Base-by-base conservation (phyloP, 2,797 vertebrate species). In the Macroramphosus scolopax region DNA sequence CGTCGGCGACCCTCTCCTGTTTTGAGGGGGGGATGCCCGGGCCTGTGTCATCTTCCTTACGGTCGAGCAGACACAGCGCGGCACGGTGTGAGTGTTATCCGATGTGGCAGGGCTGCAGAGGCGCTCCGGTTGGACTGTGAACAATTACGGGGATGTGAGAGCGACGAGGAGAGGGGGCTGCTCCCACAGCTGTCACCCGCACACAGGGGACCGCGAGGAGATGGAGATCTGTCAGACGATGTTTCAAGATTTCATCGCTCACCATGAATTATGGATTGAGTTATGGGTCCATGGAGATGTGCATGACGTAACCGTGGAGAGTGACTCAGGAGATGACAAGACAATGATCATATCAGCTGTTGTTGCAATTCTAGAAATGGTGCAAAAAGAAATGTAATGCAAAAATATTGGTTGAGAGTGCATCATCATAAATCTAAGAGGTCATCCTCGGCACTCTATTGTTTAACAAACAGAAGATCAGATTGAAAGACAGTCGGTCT, bases 121-220 rank as follows among this genome's bases (percentile, higher is more conserved):
- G 72, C 55, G 51, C 49, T 6, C 58, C 46, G 41, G 50, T 51
- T 42, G 30, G 61, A 72, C 75, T 64, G 69, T 58, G 72, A 83
- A 80, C 84, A 81, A 89, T 88, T 85, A 87, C 41, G 12, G 44
- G 63, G 79, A 87, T 60, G 83, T 75, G 82, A 71, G 78, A 80
- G 71, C 38, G 28, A 13, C 12, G 38, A 63, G 17, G 70, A 67
- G 72, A 60, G 37, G 68, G 51, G 56, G 20, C 70, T 24, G 68
- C 67, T 69, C 77, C 58, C 75, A 68, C 83, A 88, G 86, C 87
- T 88, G 88, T 81, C 81, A 72, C 45, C 51, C 37, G 39, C 37
- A 54, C 79, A 56, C 68, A 16, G 57, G 68, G 55, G 72, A 82
- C 61, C 11, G 55, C 52, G 57, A 43, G 63, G 57, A 72, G 71